Evolutionary conservation across 2,888 invertebrate species (phyloP).

Genomic region (Zygogramma bicolorata): DNA sequence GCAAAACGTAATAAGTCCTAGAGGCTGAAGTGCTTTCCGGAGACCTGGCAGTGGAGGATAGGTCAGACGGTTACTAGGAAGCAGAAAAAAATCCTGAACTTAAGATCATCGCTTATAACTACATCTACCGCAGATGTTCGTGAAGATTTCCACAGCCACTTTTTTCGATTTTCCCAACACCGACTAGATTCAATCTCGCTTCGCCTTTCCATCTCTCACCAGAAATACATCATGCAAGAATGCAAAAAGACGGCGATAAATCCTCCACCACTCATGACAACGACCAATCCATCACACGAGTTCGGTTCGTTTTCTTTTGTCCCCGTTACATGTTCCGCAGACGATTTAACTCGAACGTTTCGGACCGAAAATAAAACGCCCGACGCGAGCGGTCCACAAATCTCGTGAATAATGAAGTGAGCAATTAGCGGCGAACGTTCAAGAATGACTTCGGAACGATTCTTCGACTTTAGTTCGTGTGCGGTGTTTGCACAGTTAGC

Average conservation of each 20-base stretch:
- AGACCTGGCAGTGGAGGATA: too few relatives aligned
- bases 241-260: conserved; percentile 8
- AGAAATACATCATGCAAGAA: conserved; percentile 4
- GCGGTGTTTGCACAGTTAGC: conserved; percentile 28
- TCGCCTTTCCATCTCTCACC: too few relatives aligned
- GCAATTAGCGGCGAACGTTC: conserved; percentile 43
- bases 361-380: conserved; percentile 33
- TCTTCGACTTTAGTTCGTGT: conserved; percentile 36
- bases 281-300: conserved; percentile 9
- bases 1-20: too few relatives aligned
- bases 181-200: too few relatives aligned
- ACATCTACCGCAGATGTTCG: too few relatives aligned
- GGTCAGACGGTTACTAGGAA: too few relatives aligned
- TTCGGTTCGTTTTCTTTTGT: conserved; percentile 27
- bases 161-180: too few relatives aligned
- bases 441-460: conserved; percentile 34
- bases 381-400: conserved; percentile 38
- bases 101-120: too few relatives aligned
- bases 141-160: too few relatives aligned
- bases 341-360: conserved; percentile 29
- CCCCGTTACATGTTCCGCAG: conserved; percentile 23
- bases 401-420: conserved; percentile 45
- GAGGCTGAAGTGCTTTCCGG: too few relatives aligned
- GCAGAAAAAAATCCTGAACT: too few relatives aligned
- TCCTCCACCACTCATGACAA: neutral